Base-by-base conservation (phyloP, 2,888 invertebrate genomes). In the Luperina testacea region DNA sequence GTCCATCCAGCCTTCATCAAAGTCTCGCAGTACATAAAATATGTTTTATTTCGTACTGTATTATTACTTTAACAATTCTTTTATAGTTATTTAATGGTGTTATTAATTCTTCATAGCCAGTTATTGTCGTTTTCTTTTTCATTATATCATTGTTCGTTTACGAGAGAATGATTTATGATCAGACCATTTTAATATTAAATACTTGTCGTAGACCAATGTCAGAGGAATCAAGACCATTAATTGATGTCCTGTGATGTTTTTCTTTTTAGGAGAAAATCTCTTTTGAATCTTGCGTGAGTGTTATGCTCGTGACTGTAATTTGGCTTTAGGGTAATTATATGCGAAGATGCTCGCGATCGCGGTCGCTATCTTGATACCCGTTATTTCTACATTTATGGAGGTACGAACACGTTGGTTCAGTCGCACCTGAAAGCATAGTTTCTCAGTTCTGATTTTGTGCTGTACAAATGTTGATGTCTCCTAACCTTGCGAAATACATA, bases 31-130 rank as follows among this genome's bases (percentile, higher is more conserved):
- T 88, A 86, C 85, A 88, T 87, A 85, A 76, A 84, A 84, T 86
- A 88, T 90, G 78, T 87, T 87, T 87, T 91, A 93, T 90, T 91
- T 91, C 77, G 90, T 93, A 72, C 90, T 92, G 68, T 38, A 20
- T 64, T 67, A 71, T 63, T 84, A 45, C 70, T 69, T 27, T 73
- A 27, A 68, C 68, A 71, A 71, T 68, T 59, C 42, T 15, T 82
- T 92, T 90, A 32, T 74, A 79, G 72, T 63, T 67, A 51, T 75
- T 71, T 65, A 68, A 82, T 65, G 71, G n/a, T 67, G 20, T 75
- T 48, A 68, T 63, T 68, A 78, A 78, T 72, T 72, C 61, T 83
- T 83, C 32, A 83, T 68, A 65, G 57, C 64, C 78, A 71, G 67
- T 63, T 76, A 83, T 67, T 83, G 45, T 48, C 61, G n/a, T 59